Evolutionary conservation across 2,113 vertebrate genomes (phyloP), one percentile per base, ranked within the genome.

Genomic region (Australoheros scitulus): DNA sequence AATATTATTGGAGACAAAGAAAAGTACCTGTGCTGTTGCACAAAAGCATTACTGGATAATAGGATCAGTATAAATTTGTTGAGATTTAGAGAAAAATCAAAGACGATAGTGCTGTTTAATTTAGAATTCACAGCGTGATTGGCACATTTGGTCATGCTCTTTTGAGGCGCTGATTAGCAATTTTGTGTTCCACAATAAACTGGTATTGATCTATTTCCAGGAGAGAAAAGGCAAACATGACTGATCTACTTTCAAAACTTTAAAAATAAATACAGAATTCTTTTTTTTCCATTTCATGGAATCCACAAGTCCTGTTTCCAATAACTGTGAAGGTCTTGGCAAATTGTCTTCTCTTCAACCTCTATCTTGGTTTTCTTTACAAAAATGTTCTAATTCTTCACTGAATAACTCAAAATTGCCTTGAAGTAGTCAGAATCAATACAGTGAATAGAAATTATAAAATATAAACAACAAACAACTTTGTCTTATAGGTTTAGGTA

Each of bases 21-120:
- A 52, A 13, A 13, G 26, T 72, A 72, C 41, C 15, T 72, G 26
- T 52, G 26, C 17, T 72, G 65, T 52, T 52, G 2, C 43, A 72
- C 17, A 72, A 29, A 4, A 26, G 29, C 24, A 32, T 72, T 72
- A 32, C 52, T 26, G 17, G 65, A 52, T 72, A 72, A 72, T 72
- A 13, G 17, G 65, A 72, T 72, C 43, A 72, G 65, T 52, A 38
- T n/a, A 15, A 32, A 50, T 57, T 34, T 3, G 14, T 57, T 18
- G 15, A 65, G 68, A 84, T 84, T 78, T 60, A 57, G 75, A 72
- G 43, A 72, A 70, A 58, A 76, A 74, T 68, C 36, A 77, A 83
- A 76, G 55, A 75, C 1, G 34, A 77, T 47, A 76, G 68, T 18
- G 82, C 32, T 78, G 76, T 77, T 87, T 91, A 59, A 84, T 85